Evolutionary conservation across 2,888 invertebrate genomes (phyloP).

Genomic region (Emmelina monodactyla): DNA sequence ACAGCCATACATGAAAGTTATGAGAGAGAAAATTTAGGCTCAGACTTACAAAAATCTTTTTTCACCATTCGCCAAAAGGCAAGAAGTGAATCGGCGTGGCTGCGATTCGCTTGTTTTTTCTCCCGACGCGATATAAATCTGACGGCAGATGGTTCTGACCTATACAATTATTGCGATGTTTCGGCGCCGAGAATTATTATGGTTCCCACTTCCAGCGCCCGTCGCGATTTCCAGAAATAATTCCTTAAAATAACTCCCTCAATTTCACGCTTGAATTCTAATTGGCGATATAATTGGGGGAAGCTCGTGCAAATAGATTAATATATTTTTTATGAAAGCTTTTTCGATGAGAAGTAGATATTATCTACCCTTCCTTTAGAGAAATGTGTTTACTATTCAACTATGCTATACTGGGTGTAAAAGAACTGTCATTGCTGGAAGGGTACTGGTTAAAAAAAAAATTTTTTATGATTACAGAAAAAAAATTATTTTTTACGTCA

Average conservation of each 20-base stretch:
- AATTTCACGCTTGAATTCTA: neutral
- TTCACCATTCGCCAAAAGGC: conserved; percentile 36
- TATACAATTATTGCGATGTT: conserved; percentile 54
- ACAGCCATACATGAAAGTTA: neutral
- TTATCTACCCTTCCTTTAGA: no score
- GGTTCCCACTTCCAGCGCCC: conserved; percentile 27
- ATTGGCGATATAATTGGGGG: neutral
- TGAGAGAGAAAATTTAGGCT: conserved; percentile 14
- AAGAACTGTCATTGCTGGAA: no score
- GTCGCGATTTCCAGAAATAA: neutral
- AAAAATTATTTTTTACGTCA: no score
- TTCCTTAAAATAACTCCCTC: neutral
- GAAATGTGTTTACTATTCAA: no score
- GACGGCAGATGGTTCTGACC: conserved; percentile 57
- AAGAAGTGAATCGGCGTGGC: conserved; percentile 31
- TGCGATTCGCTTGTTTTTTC: conserved; percentile 32
- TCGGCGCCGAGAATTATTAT: conserved; percentile 51
- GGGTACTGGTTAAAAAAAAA: no score
- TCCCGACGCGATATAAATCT: conserved; percentile 53
- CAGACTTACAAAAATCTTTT: conserved; percentile 40
- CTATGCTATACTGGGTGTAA: no score
- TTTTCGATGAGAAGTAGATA: no score
- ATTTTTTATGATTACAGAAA: no score
- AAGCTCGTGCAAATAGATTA: neutral
- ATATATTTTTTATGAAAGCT: no score